Percentiles rank a stretch among this genome's conserved stretches.
phyloP scores from a whole-genome alignment of 2,113 vertebrate genomes.

The Hymenochirus boettgeri region DNA sequence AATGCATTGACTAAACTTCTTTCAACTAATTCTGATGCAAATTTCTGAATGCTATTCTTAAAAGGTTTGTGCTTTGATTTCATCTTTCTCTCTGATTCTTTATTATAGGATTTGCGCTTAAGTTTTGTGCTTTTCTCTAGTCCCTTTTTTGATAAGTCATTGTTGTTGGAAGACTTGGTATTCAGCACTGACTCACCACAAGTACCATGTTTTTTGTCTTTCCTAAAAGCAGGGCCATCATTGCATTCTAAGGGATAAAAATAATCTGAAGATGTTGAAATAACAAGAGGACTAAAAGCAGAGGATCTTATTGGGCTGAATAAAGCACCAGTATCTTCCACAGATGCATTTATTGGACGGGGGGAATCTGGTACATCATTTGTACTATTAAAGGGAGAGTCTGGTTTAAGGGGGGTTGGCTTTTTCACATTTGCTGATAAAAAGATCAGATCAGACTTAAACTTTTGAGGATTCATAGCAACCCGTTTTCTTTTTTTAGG shows the following conservation, averaged over 20 bases:
- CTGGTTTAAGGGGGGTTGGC: slow-evolving; percentile 89
- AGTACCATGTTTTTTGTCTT: slow-evolving; percentile 65
- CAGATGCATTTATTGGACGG: slow-evolving; percentile 68
- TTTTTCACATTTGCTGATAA: slow-evolving; percentile 90
- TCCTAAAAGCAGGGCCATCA: slow-evolving; percentile 63
- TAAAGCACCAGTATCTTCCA: slow-evolving; percentile 77
- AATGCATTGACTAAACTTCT: slow-evolving; percentile 89
- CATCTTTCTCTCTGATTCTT: slow-evolving; percentile 49
- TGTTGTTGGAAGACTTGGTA: slow-evolving; percentile 27
- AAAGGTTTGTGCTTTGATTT: slow-evolving; percentile 75
- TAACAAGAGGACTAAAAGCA: slow-evolving; percentile 85
- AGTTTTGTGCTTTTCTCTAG: slow-evolving; percentile 46
- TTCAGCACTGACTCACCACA: slow-evolving; percentile 80
- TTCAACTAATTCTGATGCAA: slow-evolving; percentile 88
- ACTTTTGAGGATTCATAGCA: slow-evolving; percentile 89
- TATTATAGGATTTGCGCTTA: slow-evolving; percentile 34
- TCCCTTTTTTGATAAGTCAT: slow-evolving; percentile 33
- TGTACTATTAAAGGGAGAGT: slow-evolving; percentile 69
- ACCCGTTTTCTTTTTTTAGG: slow-evolving; percentile 62
- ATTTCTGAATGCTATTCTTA: slow-evolving; percentile 87
- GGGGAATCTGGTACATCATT: slow-evolving; percentile 80
- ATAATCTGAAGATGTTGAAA: slow-evolving; percentile 69
- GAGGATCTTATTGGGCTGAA: slow-evolving; percentile 91
- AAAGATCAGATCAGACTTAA: slow-evolving; percentile 81
- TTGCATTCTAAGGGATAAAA: slow-evolving; percentile 66